These are phyloP conservation scores for Xiphophorus couchianus DNA, from an alignment of 2,113 vertebrate genomes.

Conservation along the genomic window DNA sequence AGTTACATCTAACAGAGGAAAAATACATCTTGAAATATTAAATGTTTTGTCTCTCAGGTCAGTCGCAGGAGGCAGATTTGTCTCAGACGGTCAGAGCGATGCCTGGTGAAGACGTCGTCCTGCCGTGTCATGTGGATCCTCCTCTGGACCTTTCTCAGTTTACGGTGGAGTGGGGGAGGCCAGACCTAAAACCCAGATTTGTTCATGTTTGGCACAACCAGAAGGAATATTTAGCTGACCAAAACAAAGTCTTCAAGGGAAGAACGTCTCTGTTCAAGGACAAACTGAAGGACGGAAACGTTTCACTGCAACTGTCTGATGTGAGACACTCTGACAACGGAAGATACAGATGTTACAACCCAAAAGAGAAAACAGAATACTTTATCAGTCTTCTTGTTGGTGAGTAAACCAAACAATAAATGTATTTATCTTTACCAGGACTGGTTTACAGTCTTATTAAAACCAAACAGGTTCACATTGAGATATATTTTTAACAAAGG, in stretches of 20 bases:
- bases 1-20: too few species aligned
- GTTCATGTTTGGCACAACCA: neutral
- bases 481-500: too few species aligned
- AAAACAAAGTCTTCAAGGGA: slow-evolving; percentile 1
- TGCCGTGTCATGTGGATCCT: slow-evolving; percentile 8
- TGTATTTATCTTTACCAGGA: too few species aligned
- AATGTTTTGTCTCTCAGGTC: neutral
- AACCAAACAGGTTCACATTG: too few species aligned
- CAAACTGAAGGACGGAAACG: neutral
- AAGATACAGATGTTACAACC: slow-evolving; percentile 13
- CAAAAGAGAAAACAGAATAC: neutral
- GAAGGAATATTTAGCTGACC: accelerated
- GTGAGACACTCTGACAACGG: slow-evolving; percentile 26
- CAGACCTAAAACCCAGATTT: neutral
- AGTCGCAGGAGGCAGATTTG: accelerated
- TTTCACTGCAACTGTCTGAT: slow-evolving; percentile 27
- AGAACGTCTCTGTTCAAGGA: accelerated
- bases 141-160: neutral
- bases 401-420: neutral
- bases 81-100: neutral
- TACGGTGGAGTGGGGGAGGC: slow-evolving; percentile 18
- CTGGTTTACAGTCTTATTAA: too few species aligned
- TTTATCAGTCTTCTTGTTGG: slow-evolving; percentile 20
- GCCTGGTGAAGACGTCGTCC: neutral
- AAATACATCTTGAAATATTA: too few species aligned